Percentiles rank a stretch among this genome's conserved stretches.
Conservation (phyloP, 92 coral and sea anemone species). For the Scolanthus callimorphus region DNA sequence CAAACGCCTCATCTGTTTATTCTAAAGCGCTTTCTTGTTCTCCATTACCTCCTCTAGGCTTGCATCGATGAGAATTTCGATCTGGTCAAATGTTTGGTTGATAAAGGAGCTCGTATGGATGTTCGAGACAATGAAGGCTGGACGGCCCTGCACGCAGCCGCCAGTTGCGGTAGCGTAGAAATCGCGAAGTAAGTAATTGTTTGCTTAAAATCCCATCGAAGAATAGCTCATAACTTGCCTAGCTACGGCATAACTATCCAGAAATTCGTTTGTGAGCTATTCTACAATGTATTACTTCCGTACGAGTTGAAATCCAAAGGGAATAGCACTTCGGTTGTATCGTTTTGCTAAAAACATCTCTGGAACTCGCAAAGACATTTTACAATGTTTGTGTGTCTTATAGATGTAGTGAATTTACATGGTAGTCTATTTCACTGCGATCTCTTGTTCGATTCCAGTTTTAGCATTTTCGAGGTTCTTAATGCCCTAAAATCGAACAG, state of each 20-base stretch:
- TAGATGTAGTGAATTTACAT: not conserved
- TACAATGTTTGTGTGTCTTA: too few relatives aligned
- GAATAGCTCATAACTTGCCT: constrained; percentile 28
- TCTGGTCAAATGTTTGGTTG: constrained; percentile 81
- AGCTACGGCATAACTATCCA: not conserved
- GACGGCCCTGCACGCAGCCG: constrained; percentile 98
- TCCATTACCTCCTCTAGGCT: constrained; percentile 47
- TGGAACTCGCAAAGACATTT: constrained; percentile 66
- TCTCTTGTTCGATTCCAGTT: too few relatives aligned
- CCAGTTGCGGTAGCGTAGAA: constrained; percentile 97
- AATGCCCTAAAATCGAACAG: not conserved
- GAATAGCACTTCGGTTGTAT: not conserved
- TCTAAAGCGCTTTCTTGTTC: not conserved
- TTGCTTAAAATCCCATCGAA: constrained; percentile 41
- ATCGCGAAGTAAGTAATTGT: constrained; percentile 88
- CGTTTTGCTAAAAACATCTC: constrained; percentile 63
- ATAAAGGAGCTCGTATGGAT: constrained; percentile 87
- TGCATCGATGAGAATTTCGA: constrained; percentile 95
- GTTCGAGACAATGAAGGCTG: constrained; percentile 97
- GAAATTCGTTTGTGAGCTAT: not conserved
- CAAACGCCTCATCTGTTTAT: constrained; percentile 34
- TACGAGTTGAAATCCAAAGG: not conserved
- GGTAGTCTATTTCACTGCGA: too few relatives aligned
- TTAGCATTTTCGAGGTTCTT: too few relatives aligned
- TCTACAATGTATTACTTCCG: not conserved